Evolutionary conservation across 2,113 vertebrate genomes (phyloP), one percentile per base, ranked within the genome.

Genomic region (Xiphorhynchus elegans): DNA sequence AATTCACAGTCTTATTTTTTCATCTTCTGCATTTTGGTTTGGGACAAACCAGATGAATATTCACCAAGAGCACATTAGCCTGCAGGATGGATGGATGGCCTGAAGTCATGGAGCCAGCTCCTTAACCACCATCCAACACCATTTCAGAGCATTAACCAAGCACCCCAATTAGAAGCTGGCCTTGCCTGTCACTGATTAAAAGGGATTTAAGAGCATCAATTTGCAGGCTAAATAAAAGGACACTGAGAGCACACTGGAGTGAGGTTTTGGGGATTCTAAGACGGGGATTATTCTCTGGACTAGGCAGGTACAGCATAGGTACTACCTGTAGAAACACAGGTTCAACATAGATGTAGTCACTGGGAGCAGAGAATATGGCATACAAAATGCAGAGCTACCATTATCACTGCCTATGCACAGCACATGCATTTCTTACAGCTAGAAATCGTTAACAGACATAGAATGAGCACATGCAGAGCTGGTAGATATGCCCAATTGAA

Each of bases 391-490:
- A 87, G 74, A 93, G 77, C 68, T 88, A 44, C 21, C 55, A 77
- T 87, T 96, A 79, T 62, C 67, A 35, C 68, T 91, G 88, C 49
- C 92, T 91, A 2, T 44, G 75, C 67, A 84, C 29, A 93, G 91
- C 47, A 63, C 44, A 55, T 33, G 47, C 19, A 35, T 82, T 78
- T 95, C 76, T 77, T 23, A 77, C 69, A 93, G 95, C 40, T 17
- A 96, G 95, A 93, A 96, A 91, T 72, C 87, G 84, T 97, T 97
- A 97, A 96, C 88, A 90, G 94, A 70, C 68, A 86, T 26, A 90
- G 84, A 94, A 93, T 73, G 97, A 96, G 40, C 90, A 89, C 97
- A 97, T 79, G 94, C 94, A 95, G 96, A 96, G 97, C 87, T 93
- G 73, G 84, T 87, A 96, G 87, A 96, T 97, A 93, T 93, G 82